Percentiles rank a stretch among this genome's conserved stretches.
Evolutionary conservation across 2,113 vertebrate species (phyloP).

Genomic region (Paratilapia polleni): DNA sequence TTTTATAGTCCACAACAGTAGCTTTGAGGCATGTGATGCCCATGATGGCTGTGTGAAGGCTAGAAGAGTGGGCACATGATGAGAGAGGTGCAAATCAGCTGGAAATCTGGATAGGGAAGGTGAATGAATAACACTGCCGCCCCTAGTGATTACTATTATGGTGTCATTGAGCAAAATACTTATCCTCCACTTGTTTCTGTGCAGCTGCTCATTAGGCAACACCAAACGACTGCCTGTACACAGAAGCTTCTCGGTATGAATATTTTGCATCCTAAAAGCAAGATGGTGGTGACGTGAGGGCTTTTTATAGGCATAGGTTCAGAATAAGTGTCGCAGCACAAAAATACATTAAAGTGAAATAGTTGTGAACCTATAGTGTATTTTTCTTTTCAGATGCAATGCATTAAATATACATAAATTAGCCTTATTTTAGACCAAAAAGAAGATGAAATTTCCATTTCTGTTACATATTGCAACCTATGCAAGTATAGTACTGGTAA

Average conservation of each 20-base stretch:
- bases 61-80: not conserved
- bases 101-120: constrained; percentile 30
- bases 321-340: not conserved
- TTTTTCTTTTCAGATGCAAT: not conserved
- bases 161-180: constrained; percentile 57
- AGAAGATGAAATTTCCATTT: not conserved
- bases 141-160: constrained; percentile 42
- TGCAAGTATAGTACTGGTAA: not conserved
- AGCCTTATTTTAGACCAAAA: not conserved
- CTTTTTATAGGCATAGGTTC: not conserved
- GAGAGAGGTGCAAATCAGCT: constrained; percentile 24
- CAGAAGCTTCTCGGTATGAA: not conserved
- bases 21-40: constrained; percentile 1
- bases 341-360: not conserved
- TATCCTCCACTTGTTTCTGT: constrained; percentile 58
- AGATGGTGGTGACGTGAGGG: not conserved
- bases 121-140: constrained; percentile 51
- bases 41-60: not conserved
- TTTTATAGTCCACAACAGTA: constrained; percentile 16
- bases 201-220: constrained; percentile 65
- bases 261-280: not conserved
- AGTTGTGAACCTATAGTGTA: not conserved
- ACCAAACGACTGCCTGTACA: not conserved
- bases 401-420: constrained; percentile 2
- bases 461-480: not conserved